Evolutionary conservation across 1,140 invertebrate species (phyloP).

Genomic region (Caenorhabditis brenneri): DNA sequence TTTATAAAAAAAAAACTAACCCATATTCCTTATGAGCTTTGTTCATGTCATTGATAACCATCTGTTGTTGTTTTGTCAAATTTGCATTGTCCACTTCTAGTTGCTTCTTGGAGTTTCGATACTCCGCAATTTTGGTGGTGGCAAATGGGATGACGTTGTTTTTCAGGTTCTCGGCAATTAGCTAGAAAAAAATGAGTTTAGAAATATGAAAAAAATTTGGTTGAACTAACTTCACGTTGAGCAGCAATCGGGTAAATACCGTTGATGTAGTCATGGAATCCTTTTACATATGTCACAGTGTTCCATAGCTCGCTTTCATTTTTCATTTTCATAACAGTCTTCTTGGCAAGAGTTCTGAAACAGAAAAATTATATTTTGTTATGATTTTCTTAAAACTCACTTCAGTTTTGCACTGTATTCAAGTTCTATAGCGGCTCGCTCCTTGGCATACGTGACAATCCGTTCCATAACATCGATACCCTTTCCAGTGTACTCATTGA

Average conservation of each 20-base stretch:
- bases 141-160: not conserved
- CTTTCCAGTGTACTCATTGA: slow-evolving; percentile 21
- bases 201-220: not conserved
- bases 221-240: not conserved
- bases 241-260: not conserved
- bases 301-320: not conserved
- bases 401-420: not conserved
- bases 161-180: not conserved
- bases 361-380: not conserved
- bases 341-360: slow-evolving; percentile 2
- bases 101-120: not conserved
- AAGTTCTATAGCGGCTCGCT: not conserved
- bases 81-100: not conserved
- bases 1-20: not conserved
- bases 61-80: not conserved
- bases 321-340: not conserved
- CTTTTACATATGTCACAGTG: not conserved
- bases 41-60: not conserved
- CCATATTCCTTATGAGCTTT: not conserved
- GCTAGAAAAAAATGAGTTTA: not conserved
- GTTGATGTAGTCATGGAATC: not conserved
- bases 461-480: not conserved
- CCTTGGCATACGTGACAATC: not conserved
- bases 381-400: not conserved
- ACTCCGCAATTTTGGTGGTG: not conserved